These are phyloP conservation scores for Drosophila meridiana DNA, from an alignment of 2,888 invertebrate genomes.

Conservation along the genomic window DNA sequence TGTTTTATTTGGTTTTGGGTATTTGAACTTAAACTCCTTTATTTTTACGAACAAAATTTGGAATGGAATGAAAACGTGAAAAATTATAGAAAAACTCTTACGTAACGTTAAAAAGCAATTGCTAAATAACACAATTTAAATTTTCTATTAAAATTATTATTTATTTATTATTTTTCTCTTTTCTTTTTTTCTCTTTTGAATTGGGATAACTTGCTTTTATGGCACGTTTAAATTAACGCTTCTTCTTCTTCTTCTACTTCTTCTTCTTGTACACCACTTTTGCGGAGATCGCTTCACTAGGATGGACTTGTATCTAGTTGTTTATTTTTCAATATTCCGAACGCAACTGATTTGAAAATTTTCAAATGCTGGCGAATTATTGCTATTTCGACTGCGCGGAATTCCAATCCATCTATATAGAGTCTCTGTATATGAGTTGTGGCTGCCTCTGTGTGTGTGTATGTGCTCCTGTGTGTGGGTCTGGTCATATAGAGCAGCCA, in stretches of 20 bases:
- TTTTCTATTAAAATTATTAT: conserved; percentile 20
- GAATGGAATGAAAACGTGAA: conserved; percentile 56
- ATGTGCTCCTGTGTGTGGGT: conserved; percentile 29
- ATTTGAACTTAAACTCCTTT: conserved; percentile 77
- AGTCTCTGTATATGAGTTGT: conserved; percentile 43
- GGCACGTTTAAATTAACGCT: conserved; percentile 71
- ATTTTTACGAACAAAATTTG: conserved; percentile 43
- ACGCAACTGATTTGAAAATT: conserved; percentile 85
- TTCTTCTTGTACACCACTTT: conserved; percentile 58
- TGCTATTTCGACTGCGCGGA: conserved; percentile 79
- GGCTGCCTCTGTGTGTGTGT: conserved; percentile 25
- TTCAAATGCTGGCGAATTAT: conserved; percentile 82
- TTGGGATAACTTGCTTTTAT: conserved; percentile 75
- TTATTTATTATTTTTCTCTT: conserved; percentile 13
- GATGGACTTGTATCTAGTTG: conserved; percentile 73
- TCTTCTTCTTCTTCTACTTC: conserved; percentile 35
- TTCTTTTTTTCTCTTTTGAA: conserved; percentile 23
- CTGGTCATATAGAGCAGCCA: conserved; percentile 51
- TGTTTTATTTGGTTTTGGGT: conserved; percentile 55
- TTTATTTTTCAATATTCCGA: conserved; percentile 86
- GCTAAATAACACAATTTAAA: conserved; percentile 34
- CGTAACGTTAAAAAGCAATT: conserved; percentile 45
- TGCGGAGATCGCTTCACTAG: conserved; percentile 82
- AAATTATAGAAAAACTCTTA: conserved; percentile 58
- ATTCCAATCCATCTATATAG: conserved; percentile 77